phyloP scores from a whole-genome alignment of 2,888 invertebrate genomes.

The Aleiodes leptofemur region DNA sequence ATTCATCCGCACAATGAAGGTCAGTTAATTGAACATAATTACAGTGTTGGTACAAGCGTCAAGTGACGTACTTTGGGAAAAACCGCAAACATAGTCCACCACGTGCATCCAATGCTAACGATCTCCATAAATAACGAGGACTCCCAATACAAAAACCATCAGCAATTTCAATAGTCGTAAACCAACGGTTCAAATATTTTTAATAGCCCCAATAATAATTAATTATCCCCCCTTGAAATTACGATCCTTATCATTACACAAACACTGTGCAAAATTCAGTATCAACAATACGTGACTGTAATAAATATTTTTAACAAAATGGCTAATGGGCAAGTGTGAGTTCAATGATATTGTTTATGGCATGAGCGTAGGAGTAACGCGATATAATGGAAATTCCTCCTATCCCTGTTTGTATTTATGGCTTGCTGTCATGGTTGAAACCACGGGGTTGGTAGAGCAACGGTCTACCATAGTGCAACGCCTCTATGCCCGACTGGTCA shows the following conservation, averaged over 20 bases:
- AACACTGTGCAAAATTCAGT: neutral
- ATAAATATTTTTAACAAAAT: slow-evolving; percentile 64
- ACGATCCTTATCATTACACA: no score
- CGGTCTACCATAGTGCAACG: no score
- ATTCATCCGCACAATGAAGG: neutral
- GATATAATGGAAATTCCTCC: slow-evolving; percentile 70
- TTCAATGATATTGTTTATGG: slow-evolving; percentile 72
- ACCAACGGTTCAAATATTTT: no score
- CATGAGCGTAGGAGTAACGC: slow-evolving; percentile 63
- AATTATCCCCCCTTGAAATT: no score
- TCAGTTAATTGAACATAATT: slow-evolving; percentile 40
- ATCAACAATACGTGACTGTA: slow-evolving; percentile 50
- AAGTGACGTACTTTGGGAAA: neutral
- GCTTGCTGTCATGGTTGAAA: slow-evolving; percentile 59
- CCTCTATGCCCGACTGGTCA: slow-evolving; percentile 39
- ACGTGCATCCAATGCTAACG: slow-evolving; percentile 17
- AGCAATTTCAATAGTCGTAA: no score
- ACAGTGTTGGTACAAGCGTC: slow-evolving; percentile 12
- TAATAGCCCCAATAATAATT: no score
- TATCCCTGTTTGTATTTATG: slow-evolving; percentile 66
- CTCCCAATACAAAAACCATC: neutral
- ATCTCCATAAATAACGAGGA: neutral
- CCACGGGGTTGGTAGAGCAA: slow-evolving; percentile 21
- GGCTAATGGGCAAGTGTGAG: slow-evolving; percentile 62
- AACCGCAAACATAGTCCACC: neutral